Evolutionary conservation across 2,113 vertebrate species (phyloP).

Genomic region (Archocentrus centrarchus): DNA sequence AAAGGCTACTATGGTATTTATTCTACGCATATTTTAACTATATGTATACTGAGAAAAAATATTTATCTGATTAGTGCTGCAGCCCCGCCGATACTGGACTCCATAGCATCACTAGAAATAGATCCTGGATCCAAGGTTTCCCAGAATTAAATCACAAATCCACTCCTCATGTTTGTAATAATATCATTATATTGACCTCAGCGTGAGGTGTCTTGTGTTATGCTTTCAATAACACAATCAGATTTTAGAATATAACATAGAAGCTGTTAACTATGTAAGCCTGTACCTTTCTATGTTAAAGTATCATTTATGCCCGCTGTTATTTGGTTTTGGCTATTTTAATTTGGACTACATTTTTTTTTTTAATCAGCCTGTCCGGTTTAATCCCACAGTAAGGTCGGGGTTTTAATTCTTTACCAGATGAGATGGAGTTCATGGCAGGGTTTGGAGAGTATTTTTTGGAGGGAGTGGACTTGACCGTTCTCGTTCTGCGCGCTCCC

Average conservation of each 20-base stretch:
- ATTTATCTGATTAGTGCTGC: not conserved
- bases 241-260: not conserved
- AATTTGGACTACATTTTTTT: not conserved
- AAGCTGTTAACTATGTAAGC: too few species aligned
- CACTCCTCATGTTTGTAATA: not conserved
- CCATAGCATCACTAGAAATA: not conserved
- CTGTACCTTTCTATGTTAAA: not conserved
- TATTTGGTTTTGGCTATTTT: not conserved
- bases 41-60: not conserved
- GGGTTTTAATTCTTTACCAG: not conserved
- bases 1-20: not conserved
- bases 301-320: not conserved
- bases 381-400: not conserved
- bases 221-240: not conserved
- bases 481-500: conserved; percentile 40
- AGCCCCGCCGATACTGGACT: too few species aligned
- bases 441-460: conserved; percentile 12
- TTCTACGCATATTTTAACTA: not conserved
- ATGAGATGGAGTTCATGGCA: conserved; percentile 19
- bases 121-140: not conserved
- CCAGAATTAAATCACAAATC: not conserved
- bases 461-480: conserved; percentile 29
- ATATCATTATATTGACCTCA: not conserved
- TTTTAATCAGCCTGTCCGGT: not conserved
- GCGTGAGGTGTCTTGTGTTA: not conserved